phyloP scores from a whole-genome alignment of 1,140 invertebrate genomes.

The Bombus polaris region DNA sequence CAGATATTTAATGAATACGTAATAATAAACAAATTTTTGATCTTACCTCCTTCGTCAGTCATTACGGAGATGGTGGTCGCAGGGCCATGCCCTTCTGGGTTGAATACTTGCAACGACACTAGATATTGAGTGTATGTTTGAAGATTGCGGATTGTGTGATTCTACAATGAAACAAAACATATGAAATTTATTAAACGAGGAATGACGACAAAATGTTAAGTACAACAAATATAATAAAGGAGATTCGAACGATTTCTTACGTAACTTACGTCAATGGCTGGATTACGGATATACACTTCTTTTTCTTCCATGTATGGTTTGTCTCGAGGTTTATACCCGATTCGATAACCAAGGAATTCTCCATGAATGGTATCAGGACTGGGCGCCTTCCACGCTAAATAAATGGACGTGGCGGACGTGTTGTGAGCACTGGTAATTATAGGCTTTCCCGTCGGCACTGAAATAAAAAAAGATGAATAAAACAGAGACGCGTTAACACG shows the following conservation, averaged over 20 bases:
- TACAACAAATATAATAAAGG: neutral
- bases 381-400: conserved; percentile 89
- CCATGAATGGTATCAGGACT: conserved; percentile 87
- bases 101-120: conserved; percentile 90
- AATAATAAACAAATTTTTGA: neutral
- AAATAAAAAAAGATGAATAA: conserved; percentile 19
- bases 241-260: neutral
- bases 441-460: conserved; percentile 89
- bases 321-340: conserved; percentile 87
- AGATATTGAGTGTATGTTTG: conserved; percentile 90
- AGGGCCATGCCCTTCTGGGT: conserved; percentile 89
- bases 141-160: conserved; percentile 87
- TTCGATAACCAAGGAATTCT: conserved; percentile 90
- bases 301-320: conserved; percentile 84
- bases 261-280: conserved; percentile 85
- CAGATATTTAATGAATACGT: neutral
- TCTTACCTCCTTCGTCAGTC: conserved; percentile 92
- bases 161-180: conserved; percentile 81
- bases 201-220: neutral
- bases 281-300: conserved; percentile 88
- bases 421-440: conserved; percentile 89
- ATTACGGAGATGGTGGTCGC: conserved; percentile 88
- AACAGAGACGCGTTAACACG: neutral
- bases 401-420: conserved; percentile 87
- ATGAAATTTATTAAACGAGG: neutral